Evolutionary conservation across 2,888 invertebrate species (phyloP), one percentile per base, ranked within the genome.

Genomic region (Dasypolia templi): DNA sequence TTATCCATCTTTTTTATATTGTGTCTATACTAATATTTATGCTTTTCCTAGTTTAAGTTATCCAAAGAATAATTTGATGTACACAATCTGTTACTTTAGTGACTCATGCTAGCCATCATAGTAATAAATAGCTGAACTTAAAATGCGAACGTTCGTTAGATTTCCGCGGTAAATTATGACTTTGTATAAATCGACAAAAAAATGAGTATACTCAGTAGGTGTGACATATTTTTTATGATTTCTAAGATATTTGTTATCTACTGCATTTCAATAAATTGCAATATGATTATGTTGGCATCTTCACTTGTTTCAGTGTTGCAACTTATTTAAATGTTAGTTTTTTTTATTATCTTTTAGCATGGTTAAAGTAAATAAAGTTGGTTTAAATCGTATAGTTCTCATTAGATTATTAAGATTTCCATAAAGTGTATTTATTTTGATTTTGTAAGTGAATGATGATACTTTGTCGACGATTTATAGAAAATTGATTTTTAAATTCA

Each of bases 161-260:
- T 53, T 65, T 58, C 67, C 58, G 29, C 35, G 19, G 49, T 66
- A 72, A 62, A 63, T 51, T 77, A 74, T 72, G 49, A 74, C 72
- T 76, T 72, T 72, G 67, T 73, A 55, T 70, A 76, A 70, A 63
- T 26, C 81, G 56, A 83, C 69, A 79, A 78, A 81, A 39, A 73
- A 80, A 81, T 70, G 39, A 71, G 75, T 85, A 88, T 89, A 89
- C 89, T 87, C 88, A 87, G 72, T 85, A 87, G 65, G 78, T 83
- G 82, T 87, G 83, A 87, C 81, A 85, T 86, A 79, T 81, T 85
- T 80, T 83, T 80, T 78, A 79, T 77, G 71, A 59, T 74, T 83
- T 76, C 11, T 84, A 83, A 73, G 74, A 80, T 70, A 62, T 72
- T 62, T 77, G 44, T 46, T 69, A 65, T 26, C 12, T 32, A 46